phyloP scores from a whole-genome alignment of 35 echinoderm and acorn worm genomes.

The Diadema setosum region DNA sequence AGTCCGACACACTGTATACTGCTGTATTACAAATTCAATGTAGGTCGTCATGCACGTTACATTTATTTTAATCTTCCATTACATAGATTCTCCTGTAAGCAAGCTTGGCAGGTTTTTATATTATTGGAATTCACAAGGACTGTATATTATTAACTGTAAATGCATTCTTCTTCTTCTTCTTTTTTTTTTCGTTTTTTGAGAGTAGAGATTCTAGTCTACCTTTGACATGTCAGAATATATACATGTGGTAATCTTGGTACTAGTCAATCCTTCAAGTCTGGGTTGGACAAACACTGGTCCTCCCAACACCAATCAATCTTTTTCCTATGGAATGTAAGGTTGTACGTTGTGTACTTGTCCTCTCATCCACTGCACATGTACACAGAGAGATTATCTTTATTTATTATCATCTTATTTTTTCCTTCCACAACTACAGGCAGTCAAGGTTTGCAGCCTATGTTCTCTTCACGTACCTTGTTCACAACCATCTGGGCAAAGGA shows the following conservation, averaged over 20 bases:
- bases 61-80: no score
- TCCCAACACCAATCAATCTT: neutral
- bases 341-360: neutral
- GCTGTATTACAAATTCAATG: no score
- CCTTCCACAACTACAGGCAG: neutral
- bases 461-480: conserved; percentile 16
- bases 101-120: no score
- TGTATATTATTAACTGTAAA: no score
- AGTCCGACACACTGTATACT: no score
- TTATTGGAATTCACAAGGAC: no score
- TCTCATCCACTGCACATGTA: neutral
- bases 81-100: no score
- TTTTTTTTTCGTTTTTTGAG: no score
- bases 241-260: neutral
- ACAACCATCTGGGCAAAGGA: conserved; percentile 22
- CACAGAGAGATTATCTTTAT: neutral
- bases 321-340: neutral
- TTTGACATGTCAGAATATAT: no score
- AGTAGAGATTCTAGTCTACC: no score
- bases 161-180: no score
- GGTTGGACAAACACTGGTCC: neutral
- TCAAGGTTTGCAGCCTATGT: conserved; percentile 39
- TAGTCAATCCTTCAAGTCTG: neutral
- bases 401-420: neutral
- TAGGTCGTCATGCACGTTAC: no score